Evolutionary conservation across 2,797 vertebrate genomes (phyloP).

Genomic region (Valencia hispanica): DNA sequence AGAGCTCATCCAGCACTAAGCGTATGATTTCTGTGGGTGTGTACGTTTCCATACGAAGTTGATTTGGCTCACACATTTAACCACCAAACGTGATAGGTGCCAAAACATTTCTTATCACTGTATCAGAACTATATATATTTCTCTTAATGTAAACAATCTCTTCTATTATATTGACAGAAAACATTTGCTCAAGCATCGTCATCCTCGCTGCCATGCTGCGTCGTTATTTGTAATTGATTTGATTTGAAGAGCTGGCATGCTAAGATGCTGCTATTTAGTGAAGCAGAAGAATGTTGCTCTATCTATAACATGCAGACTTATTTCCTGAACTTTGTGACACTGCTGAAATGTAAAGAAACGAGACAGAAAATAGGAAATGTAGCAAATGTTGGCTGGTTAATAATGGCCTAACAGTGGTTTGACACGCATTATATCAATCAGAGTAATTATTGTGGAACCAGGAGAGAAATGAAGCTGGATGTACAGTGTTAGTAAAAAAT

Average conservation of each 20-base stretch:
- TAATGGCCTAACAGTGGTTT: background rate
- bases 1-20: slow-evolving; percentile 22
- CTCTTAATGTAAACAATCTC: background rate
- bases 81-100: background rate
- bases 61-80: background rate
- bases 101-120: background rate
- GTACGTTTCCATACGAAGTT: background rate
- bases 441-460: background rate
- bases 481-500: background rate
- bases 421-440: background rate
- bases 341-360: slow-evolving; percentile 16
- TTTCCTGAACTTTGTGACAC: background rate
- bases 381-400: background rate
- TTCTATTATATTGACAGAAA: slow-evolving; percentile 20
- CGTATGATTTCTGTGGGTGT: background rate
- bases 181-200: slow-evolving; percentile 27
- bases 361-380: background rate
- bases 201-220: slow-evolving; percentile 3
- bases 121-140: background rate
- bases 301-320: slow-evolving; percentile 1
- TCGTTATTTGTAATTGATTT: slow-evolving; percentile 49
- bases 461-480: background rate
- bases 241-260: slow-evolving; percentile 34
- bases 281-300: slow-evolving; percentile 3
- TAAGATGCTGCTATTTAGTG: slow-evolving; percentile 20